Conservation (phyloP, 2,113 vertebrate species). For the Caranx melampygus region DNA sequence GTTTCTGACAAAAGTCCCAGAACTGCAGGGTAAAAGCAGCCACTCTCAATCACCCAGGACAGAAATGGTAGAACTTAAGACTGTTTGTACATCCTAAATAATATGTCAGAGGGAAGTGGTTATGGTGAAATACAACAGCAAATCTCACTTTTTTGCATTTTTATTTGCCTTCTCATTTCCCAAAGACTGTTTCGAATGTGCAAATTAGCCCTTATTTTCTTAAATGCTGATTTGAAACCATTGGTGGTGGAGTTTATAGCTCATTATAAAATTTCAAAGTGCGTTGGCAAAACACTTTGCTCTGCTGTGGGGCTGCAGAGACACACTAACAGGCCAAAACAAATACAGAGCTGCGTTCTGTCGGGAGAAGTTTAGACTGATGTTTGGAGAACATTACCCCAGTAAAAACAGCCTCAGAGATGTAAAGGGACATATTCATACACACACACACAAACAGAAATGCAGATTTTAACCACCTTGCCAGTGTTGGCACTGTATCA, state of each 20-base stretch:
- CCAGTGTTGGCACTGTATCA: constrained; percentile 65
- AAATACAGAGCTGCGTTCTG: constrained; percentile 40
- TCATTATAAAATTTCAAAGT: constrained; percentile 38
- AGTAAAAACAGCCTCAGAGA: constrained; percentile 43
- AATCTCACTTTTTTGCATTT: constrained; percentile 10
- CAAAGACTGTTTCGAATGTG: constrained; percentile 8
- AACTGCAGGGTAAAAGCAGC: neutral
- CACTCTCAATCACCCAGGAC: neutral
- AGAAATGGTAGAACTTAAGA: neutral
- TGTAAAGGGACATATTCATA: constrained; percentile 24
- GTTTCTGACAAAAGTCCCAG: neutral
- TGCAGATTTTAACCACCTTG: constrained; percentile 67
- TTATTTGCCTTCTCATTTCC: neutral
- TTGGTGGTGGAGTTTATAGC: constrained; percentile 27
- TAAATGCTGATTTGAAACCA: constrained; percentile 35
- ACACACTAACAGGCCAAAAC: constrained; percentile 30
- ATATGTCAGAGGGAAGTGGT: neutral
- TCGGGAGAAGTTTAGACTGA: constrained; percentile 44
- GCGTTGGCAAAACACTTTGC: constrained; percentile 37
- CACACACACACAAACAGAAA: constrained; percentile 50
- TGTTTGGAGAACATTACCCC: constrained; percentile 27
- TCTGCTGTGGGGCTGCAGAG: constrained; percentile 16
- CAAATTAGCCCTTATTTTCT: constrained; percentile 24
- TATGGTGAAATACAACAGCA: neutral
- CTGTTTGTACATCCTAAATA: neutral